Base-by-base conservation (phyloP, 92 coral and sea anemone species). In the Paragorgia papillata region DNA sequence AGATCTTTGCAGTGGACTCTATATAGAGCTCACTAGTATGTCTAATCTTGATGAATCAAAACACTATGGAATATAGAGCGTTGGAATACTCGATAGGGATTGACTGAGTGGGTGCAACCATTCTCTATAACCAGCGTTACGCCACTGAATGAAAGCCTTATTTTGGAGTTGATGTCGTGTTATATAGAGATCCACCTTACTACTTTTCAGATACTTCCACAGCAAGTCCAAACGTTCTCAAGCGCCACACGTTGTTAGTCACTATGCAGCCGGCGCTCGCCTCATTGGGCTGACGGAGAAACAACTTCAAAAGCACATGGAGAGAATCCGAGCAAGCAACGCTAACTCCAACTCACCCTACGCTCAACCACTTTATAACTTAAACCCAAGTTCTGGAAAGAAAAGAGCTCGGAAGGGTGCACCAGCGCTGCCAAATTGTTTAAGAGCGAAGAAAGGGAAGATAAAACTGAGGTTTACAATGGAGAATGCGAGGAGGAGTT, bases 231-330 rank as follows among this genome's bases (percentile, higher is more conserved):
- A 91, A 75, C 88, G 97, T 49, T 83, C 80, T 37, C 98, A 94
- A 74, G 92, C 97, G 15, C 98, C 98, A 29, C 98, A 94, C 76
- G 98, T 94, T 40, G 96, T 94, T 10, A 97, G 97, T 2, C 96
- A 94, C 66, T 94, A 94, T 33, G 96, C 96, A 19, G 98, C 98
- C 2, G 98, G 98, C 31, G 98, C 98, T 44, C 92, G 98, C n/a
- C 79, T 91, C 17, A 91, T 91, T 65, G 98, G 98, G 2, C 85
- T 94, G 81, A 94, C 98, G 49, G 97, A 94, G 83, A 86, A 78
- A 83, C 98, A 94, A 67, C 82, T 94, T 39, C 95, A 93, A 27
- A 88, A 85, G 65, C 98, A 89, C 90, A 88, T 94, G 97, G 98
- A 91, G 55, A 86, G 86, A 7, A 86, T 94, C 28, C 89, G 90